A percentile compares a stretch with the other conserved stretches of the same genome.
Conservation (phyloP, 1,140 invertebrate genomes). For the Drosophila leontia region DNA sequence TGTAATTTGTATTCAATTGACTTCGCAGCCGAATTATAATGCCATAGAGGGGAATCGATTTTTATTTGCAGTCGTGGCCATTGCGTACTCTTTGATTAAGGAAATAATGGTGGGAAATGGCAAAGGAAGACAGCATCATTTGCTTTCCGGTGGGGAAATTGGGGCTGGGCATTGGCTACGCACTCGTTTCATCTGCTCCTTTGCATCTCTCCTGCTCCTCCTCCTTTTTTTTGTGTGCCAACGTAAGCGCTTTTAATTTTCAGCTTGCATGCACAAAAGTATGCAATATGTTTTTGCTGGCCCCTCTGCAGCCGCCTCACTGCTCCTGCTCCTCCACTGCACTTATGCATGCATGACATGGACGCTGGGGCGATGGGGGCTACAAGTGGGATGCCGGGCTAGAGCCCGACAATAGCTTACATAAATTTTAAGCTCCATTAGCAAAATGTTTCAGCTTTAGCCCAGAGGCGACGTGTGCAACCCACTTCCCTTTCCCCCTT, state of each 20-base stretch:
- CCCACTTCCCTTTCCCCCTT: neutral
- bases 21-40: slow-evolving; percentile 51
- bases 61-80: neutral
- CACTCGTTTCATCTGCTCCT: slow-evolving; percentile 64
- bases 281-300: slow-evolving; percentile 70
- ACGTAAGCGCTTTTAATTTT: slow-evolving; percentile 83
- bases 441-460: slow-evolving; percentile 73
- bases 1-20: slow-evolving; percentile 13
- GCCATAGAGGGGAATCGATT: neutral
- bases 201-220: slow-evolving; percentile 15
- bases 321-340: slow-evolving; percentile 32
- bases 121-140: slow-evolving; percentile 62
- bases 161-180: slow-evolving; percentile 45
- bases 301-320: slow-evolving; percentile 5
- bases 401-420: slow-evolving; percentile 74
- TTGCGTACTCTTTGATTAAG: slow-evolving; percentile 25
- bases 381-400: neutral
- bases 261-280: slow-evolving; percentile 83
- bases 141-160: slow-evolving; percentile 20
- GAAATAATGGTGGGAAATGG: slow-evolving; percentile 13
- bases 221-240: slow-evolving; percentile 53
- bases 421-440: slow-evolving; percentile 84
- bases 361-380: slow-evolving; percentile 4
- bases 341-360: slow-evolving; percentile 80
- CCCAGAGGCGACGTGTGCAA: slow-evolving; percentile 68